phyloP scores from a whole-genome alignment of 2,888 invertebrate species.

The Volucella bombylans region DNA sequence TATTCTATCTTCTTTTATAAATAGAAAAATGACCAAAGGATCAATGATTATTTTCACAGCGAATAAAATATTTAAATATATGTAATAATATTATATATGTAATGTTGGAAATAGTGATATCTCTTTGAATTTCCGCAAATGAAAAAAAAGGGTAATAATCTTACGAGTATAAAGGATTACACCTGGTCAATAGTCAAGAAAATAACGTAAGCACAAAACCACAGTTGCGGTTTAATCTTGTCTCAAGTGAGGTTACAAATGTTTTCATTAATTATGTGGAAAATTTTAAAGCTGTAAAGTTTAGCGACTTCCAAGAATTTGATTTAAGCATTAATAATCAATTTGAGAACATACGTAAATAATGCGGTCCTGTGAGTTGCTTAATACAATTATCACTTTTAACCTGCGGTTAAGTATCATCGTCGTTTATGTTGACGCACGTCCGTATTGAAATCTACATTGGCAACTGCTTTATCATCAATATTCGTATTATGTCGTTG shows the following conservation, averaged over 20 bases:
- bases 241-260: neutral
- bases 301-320: neutral
- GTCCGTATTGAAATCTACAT: slow-evolving; percentile 4
- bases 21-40: too few relatives aligned
- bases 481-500: neutral
- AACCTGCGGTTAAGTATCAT: slow-evolving; percentile 31
- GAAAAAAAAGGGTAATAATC: neutral
- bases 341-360: neutral
- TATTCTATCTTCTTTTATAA: neutral
- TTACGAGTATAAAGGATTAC: neutral
- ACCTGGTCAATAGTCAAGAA: neutral
- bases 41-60: too few relatives aligned
- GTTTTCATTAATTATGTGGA: slow-evolving; percentile 23
- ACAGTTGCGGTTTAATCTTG: slow-evolving; percentile 34
- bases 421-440: neutral
- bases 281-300: neutral
- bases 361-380: neutral
- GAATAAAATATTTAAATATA: too few relatives aligned
- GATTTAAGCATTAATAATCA: neutral
- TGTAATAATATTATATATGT: too few relatives aligned
- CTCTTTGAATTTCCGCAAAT: slow-evolving; percentile 4
- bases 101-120: slow-evolving; percentile 12
- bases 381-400: slow-evolving; percentile 20
- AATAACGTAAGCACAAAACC: slow-evolving; percentile 19
- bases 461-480: slow-evolving; percentile 37